Base-by-base conservation (phyloP, 2,888 invertebrate genomes). In the Branchinecta sandiegonensis region DNA sequence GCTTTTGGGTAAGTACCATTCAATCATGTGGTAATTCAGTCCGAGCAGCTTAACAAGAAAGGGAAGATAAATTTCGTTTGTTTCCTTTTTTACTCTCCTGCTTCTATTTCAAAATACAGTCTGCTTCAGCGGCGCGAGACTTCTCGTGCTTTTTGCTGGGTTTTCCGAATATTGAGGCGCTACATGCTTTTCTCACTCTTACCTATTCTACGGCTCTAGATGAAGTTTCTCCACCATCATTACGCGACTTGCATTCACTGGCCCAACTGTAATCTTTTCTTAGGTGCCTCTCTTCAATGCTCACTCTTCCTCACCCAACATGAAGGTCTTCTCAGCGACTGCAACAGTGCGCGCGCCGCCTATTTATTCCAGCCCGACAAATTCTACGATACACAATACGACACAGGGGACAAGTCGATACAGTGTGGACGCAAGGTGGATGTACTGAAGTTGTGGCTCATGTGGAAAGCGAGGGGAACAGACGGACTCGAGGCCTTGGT, bases 341-440 rank as follows among this genome's bases (percentile, higher is more conserved):
- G 85, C 66, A 90, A 90, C 75, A 84, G 85, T 17, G 84, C 86
- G 0, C 82, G 85, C 0, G 90, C 88, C 0, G 83, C 83, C 69
- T 90, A 90, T 75, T 81, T 90, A 47, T 90, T 90, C 76, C 89
- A 90, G 74, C 87, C 86, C 75, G 90, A 90, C 75, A 90, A 90
- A 78, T 89, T 87, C 78, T 90, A 90, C 74, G 88, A 89, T 75
- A 83, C 86, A 0, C 80, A 82, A 4, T 90, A 86, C 76, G 90
- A 90, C 73, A 86, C 86, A 0, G 90, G 90, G 0, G 89, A 90
- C 74, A 94, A 93, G 78, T 90, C 91, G 50, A 83, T 87, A 14
- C 94, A 94, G 76, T 95, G 94, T 76, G 94, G 94, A 0, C 83
- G 94, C 47, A 94, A 94, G 81, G 89, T 90, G 68, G 94, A 95